Percentiles rank a stretch among this genome's conserved stretches.
Evolutionary conservation across 2,888 invertebrate genomes (phyloP).

Genomic region (Resseliella maxima): DNA sequence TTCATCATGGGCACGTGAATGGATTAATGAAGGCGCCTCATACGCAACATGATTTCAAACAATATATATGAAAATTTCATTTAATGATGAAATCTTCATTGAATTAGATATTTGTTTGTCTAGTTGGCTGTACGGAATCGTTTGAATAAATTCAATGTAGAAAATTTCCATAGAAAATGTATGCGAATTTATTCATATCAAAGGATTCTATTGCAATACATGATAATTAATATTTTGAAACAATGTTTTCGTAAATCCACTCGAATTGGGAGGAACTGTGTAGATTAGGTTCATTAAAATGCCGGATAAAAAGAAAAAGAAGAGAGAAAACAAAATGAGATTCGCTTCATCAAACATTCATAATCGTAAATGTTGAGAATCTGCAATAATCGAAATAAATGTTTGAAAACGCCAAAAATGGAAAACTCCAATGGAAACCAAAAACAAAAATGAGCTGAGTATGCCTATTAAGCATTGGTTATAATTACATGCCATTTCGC

Average conservation of each 20-base stretch:
- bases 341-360: background rate
- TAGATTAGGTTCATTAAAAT: no score
- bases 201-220: background rate
- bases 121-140: no score
- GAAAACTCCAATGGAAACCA: background rate
- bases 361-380: background rate
- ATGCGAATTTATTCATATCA: background rate
- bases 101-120: background rate
- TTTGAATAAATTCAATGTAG: no score
- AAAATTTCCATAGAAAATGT: background rate
- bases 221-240: background rate
- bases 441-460: background rate
- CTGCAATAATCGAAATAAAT: background rate
- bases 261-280: no score
- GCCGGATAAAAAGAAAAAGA: no score
- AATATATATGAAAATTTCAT: background rate
- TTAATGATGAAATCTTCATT: background rate
- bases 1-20: slow-evolving; percentile 2
- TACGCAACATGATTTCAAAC: background rate
- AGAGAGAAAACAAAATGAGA: background rate
- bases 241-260: background rate
- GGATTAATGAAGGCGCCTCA: background rate
- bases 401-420: no score
- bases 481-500: slow-evolving; percentile 41
- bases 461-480: background rate